Base-by-base conservation (phyloP, 2,113 vertebrate genomes). In the Amazona vittata region DNA sequence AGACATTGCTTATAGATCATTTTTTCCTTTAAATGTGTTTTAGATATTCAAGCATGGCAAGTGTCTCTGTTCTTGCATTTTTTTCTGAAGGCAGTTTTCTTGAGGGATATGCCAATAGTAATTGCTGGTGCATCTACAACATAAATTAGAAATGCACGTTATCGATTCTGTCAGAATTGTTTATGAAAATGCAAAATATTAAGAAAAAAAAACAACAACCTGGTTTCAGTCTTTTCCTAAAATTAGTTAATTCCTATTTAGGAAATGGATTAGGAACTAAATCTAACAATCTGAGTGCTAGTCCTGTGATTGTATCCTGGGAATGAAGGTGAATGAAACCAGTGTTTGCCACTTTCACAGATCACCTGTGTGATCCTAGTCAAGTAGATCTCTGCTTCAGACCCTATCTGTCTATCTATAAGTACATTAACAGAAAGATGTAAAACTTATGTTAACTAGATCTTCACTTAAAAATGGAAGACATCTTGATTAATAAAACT, bases 1-100 rank as follows among this genome's bases (percentile, higher is more conserved):
- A 95, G 86, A 31, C 89, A 76, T 68, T 86, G 84, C 89, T 96
- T 96, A 88, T 91, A 91, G 69, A 69, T 96, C 82, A 96, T 91
- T 93, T 94, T 55, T 96, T 77, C 57, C 41, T 82, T 94, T 89
- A 94, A 96, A 90, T 92, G 67, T 81, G 62, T 26, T 81, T 90
- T 83, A 89, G 83, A 93, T 93, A 86, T 76, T 93, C 71, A 93
- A 49, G 74, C 14, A 93, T 89, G 62, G 22, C 35, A 67, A 74
- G n/a, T 75, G 52, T 65, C 78, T 96, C 95, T 96, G 77, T 88
- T 94, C 81, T 89, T 75, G 39, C 15, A 69, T 47, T 77, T 93
- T 94, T 92, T 64, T 70, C 53, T 86, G 35, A 86, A 85, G 74
- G 84, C 28, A 60, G 10, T 73, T 96, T 94, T 89, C 91, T 91